phyloP scores from a whole-genome alignment of 2,113 vertebrate genomes.

The Phyllopteryx taeniolatus region DNA sequence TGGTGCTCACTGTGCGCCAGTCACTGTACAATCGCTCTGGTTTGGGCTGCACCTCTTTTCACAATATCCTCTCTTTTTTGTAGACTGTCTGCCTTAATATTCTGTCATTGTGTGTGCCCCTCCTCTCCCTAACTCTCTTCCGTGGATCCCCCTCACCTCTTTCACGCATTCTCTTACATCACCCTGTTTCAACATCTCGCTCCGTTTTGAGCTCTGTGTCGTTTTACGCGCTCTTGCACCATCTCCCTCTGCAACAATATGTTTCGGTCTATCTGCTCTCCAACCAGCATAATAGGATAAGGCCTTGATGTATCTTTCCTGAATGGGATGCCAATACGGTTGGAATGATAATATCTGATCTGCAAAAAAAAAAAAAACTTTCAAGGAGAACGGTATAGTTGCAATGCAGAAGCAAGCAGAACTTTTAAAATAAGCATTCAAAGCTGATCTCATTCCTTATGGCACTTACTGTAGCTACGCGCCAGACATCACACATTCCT shows the following conservation, averaged over 20 bases:
- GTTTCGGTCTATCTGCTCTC: constrained; percentile 66
- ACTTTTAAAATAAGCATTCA: constrained; percentile 25
- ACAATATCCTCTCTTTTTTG: constrained; percentile 47
- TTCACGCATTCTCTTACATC: constrained; percentile 71
- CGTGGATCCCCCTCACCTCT: constrained; percentile 59
- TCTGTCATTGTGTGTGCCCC: constrained; percentile 51
- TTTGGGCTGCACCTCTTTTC: constrained; percentile 48
- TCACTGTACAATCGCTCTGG: constrained; percentile 44
- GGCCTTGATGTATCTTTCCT: constrained; percentile 54
- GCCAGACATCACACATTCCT: constrained; percentile 13
- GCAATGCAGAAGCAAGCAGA: constrained; percentile 21
- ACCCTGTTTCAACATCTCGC: constrained; percentile 58
- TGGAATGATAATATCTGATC: constrained; percentile 40
- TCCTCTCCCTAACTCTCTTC: constrained; percentile 31
- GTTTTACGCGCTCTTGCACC: constrained; percentile 72
- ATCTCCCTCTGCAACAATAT: constrained; percentile 65
- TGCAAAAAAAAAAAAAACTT: constrained; percentile 10
- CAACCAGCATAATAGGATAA: constrained; percentile 59
- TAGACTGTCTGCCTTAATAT: constrained; percentile 48
- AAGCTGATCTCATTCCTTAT: constrained; percentile 14
- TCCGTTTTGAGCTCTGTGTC: constrained; percentile 46
- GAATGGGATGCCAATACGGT: constrained; percentile 44
- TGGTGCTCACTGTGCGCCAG: constrained; percentile 24
- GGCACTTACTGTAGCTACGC: neutral
- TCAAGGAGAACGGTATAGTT: constrained; percentile 9